A percentile compares a stretch with the other conserved stretches of the same genome.
Conservation (phyloP, 2,113 vertebrate genomes). For the Otocyon megalotis region DNA sequence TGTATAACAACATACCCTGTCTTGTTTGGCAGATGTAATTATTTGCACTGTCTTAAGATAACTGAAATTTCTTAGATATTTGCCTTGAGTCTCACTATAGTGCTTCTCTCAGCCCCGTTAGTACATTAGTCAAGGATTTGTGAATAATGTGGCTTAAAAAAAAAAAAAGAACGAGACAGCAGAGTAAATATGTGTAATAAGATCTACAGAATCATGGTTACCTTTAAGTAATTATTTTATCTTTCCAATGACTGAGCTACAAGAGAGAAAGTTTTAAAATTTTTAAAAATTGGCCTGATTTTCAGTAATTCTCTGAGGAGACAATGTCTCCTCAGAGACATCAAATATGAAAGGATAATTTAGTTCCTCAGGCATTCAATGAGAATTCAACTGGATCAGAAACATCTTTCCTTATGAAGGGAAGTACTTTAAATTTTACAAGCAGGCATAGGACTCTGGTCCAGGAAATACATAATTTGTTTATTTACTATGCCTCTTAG, state of each 20-base stretch:
- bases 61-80: not conserved
- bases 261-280: not conserved
- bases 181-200: not conserved
- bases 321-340: constrained; percentile 51
- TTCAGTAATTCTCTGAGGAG: constrained; percentile 65
- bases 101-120: not conserved
- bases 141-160: not conserved
- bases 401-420: constrained; percentile 9
- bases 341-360: constrained; percentile 60
- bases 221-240: constrained; percentile 29
- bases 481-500: not conserved
- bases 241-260: not conserved
- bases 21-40: not conserved
- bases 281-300: constrained; percentile 3
- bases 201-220: not conserved
- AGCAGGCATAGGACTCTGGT: not conserved
- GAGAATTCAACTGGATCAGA: constrained; percentile 53
- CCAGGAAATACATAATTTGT: not conserved
- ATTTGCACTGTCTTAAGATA: not conserved
- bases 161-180: not conserved
- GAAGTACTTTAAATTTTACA: constrained; percentile 53
- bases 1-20: not conserved
- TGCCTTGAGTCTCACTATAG: not conserved
- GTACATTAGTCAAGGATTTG: constrained; percentile 12
- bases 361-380: constrained; percentile 42